Conservation (phyloP, 2,888 invertebrate species). For the Autographa gamma region DNA sequence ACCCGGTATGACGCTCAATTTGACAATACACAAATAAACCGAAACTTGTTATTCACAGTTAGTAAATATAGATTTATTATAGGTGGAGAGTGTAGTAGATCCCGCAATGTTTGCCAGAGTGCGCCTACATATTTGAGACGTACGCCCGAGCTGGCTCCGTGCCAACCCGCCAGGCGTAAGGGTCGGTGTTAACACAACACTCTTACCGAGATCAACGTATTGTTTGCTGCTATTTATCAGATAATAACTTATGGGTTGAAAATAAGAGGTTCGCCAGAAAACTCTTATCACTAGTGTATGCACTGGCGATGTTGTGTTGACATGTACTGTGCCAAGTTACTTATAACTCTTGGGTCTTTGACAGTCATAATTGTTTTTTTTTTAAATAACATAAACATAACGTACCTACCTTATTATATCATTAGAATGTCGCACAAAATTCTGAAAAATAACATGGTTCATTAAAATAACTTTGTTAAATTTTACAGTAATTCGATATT, state of each 20-base stretch:
- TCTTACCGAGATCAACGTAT: slow-evolving; percentile 28
- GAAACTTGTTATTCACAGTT: slow-evolving; percentile 50
- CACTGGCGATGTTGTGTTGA: background rate
- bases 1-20: background rate
- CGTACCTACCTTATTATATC: no score
- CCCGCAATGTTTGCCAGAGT: slow-evolving; percentile 63
- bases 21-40: slow-evolving; percentile 45
- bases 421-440: background rate
- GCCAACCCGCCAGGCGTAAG: slow-evolving; percentile 53
- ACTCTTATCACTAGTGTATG: slow-evolving; percentile 6
- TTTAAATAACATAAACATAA: no score
- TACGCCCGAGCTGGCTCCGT: slow-evolving; percentile 44
- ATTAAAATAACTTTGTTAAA: slow-evolving; percentile 8
- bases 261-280: slow-evolving; percentile 10
- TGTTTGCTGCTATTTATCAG: slow-evolving; percentile 34
- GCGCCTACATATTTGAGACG: slow-evolving; percentile 56
- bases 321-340: no score
- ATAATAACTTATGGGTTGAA: slow-evolving; percentile 20
- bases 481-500: background rate
- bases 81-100: slow-evolving; percentile 55
- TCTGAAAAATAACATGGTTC: slow-evolving; percentile 10
- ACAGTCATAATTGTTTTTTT: no score
- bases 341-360: no score
- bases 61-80: slow-evolving; percentile 69
- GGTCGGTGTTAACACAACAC: slow-evolving; percentile 39